Base-by-base conservation (phyloP, 2,113 vertebrate species). In the Mesocricetus auratus region DNA sequence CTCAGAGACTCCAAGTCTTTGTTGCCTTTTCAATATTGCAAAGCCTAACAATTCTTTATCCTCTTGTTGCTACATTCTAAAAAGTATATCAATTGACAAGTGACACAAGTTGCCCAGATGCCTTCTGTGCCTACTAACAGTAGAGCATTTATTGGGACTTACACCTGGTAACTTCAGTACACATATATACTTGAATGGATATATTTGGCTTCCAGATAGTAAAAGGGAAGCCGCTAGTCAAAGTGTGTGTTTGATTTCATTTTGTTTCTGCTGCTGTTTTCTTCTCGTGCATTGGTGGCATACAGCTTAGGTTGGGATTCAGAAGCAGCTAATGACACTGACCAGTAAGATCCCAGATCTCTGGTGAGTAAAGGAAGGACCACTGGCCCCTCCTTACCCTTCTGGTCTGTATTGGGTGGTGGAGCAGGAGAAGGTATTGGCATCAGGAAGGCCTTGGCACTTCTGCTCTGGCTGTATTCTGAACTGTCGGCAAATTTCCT, bases 1-100 rank as follows among this genome's bases (percentile, higher is more conserved):
- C 62, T 83, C 79, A 75, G 94, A 96, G 86, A 94, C 78, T 83
- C 58, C 86, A 95, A 95, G 36, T 96, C 96, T 96, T 87, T 96
- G 33, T 95, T 95, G 96, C 75, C 94, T 96, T 91, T 83, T 96
- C 74, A 93, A 15, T 66, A 50, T 78, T 71, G 89, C 69, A 86
- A 95, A 50, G 89, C 79, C 83, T 75, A 94, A 69, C 73, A 94
- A 91, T 92, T 73, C n/a, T 89, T 93, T 86, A 58, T 93, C 33
- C 11, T 95, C 87, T 94, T 92, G 56, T 74, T 94, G 79, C 95
- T 85, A 45, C 11, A 69, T n/a, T 77, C 58, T 86, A 64, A 73
- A 92, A 92, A 83, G n/a, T 68, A 21, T 68, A 56, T 56, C 93
- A 95, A 92, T 82, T 79, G 77, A 82, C 77, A 89, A 60, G 26